phyloP scores from a whole-genome alignment of 2,113 vertebrate genomes.

The Stictonetta naevosa region DNA sequence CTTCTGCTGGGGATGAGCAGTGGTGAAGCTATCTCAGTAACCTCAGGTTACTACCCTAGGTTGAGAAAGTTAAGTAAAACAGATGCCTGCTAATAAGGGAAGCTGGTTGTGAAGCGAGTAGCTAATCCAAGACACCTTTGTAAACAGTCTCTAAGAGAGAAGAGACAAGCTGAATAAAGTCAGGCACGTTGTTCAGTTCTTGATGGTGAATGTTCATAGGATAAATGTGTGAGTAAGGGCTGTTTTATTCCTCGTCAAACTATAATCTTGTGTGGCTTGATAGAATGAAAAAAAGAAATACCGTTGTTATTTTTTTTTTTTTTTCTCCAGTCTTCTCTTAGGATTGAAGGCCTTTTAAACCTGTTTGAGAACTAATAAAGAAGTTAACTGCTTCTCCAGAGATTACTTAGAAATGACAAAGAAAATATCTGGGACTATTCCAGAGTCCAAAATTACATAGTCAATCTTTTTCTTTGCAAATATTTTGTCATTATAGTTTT shows the following conservation, averaged over 20 bases:
- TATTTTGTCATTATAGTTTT: slow-evolving; percentile 29
- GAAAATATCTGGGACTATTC: background rate
- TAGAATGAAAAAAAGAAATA: background rate
- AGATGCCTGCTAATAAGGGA: background rate
- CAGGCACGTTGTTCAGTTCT: background rate
- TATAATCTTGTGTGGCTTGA: background rate
- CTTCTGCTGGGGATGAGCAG: background rate
- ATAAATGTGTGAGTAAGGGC: background rate
- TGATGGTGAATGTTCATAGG: background rate
- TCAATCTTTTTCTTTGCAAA: background rate
- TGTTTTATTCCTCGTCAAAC: background rate
- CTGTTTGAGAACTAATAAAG: background rate
- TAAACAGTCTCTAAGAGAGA: background rate
- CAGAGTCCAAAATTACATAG: slow-evolving; percentile 21
- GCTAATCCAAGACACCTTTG: background rate
- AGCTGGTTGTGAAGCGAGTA: background rate
- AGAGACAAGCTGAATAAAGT: background rate
- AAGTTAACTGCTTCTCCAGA: slow-evolving; percentile 4
- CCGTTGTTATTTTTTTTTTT: too few species aligned
- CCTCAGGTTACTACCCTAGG: background rate
- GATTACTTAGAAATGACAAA: slow-evolving; percentile 26
- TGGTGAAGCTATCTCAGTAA: background rate
- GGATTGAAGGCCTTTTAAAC: background rate
- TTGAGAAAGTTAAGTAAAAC: background rate
- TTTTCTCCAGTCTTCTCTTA: background rate